phyloP scores from a whole-genome alignment of 64 coral and sea anemone species.

The Stylophora pistillata region DNA sequence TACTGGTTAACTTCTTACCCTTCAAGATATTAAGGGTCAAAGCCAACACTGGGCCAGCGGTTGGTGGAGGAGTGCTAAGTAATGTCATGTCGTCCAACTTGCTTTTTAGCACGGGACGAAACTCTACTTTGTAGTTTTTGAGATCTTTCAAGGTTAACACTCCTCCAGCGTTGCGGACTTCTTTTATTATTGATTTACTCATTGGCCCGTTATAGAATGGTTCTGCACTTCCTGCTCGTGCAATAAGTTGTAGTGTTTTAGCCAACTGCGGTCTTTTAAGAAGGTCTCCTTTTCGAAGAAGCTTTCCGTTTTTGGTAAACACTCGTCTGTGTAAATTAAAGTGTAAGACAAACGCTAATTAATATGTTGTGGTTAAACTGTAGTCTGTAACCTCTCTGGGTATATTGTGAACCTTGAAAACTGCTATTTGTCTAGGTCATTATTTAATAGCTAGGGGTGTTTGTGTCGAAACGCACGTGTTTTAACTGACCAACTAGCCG shows the following conservation, averaged over 20 bases:
- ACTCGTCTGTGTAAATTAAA: constrained; percentile 42
- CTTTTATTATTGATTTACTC: constrained; percentile 73
- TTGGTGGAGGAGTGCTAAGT: constrained; percentile 83
- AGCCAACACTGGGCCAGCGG: constrained; percentile 89
- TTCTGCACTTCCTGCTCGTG: constrained; percentile 72
- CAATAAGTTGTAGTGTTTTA: constrained; percentile 72
- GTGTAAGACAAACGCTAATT: no score
- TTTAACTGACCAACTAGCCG: no score
- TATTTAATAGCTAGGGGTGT: no score
- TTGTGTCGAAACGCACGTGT: no score
- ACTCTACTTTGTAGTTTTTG: constrained; percentile 81
- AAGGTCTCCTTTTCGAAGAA: constrained; percentile 81
- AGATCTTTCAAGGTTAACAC: constrained; percentile 78
- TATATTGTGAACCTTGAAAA: neutral
- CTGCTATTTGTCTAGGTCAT: neutral
- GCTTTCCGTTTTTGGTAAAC: constrained; percentile 73
- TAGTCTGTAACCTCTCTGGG: no score
- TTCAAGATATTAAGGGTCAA: constrained; percentile 86
- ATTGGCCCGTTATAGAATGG: constrained; percentile 82
- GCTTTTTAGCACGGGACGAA: constrained; percentile 71
- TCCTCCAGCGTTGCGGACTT: constrained; percentile 79
- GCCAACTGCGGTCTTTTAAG: constrained; percentile 83
- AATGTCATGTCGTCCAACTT: constrained; percentile 74
- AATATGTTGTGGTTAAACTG: neutral
- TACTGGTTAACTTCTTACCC: constrained; percentile 41